These are phyloP conservation scores for Centroberyx gerrardi DNA, from an alignment of 2,797 vertebrate genomes.

Conservation along the genomic window DNA sequence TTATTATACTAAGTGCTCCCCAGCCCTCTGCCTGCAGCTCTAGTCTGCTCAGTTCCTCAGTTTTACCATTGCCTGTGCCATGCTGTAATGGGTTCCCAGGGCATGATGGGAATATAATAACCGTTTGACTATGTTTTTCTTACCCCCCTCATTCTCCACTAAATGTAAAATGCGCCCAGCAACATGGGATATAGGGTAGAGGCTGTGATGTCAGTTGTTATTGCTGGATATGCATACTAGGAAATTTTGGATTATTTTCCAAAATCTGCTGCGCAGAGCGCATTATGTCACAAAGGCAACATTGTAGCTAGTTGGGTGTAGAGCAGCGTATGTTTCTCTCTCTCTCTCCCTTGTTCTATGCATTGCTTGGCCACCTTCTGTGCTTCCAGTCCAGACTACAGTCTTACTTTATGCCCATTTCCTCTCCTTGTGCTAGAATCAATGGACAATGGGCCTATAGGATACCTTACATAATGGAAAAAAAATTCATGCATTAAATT, in stretches of 20 bases:
- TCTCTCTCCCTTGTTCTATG: constrained; percentile 72
- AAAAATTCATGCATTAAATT: constrained; percentile 41
- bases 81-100: constrained; percentile 82
- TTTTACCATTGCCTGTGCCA: constrained; percentile 79
- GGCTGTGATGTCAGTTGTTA: constrained; percentile 89
- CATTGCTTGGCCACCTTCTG: constrained; percentile 75
- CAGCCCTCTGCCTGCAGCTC: constrained; percentile 50
- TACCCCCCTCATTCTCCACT: constrained; percentile 76
- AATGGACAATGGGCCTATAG: constrained; percentile 76
- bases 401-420: constrained; percentile 69
- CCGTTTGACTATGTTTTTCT: constrained; percentile 81
- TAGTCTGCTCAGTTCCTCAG: constrained; percentile 63
- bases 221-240: constrained; percentile 86
- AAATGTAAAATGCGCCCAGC: constrained; percentile 77
- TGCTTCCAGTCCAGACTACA: constrained; percentile 71
- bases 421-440: constrained; percentile 71
- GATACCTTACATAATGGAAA: constrained; percentile 51
- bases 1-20: constrained; percentile 49
- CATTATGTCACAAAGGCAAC: constrained; percentile 89
- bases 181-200: constrained; percentile 83
- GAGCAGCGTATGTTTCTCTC: constrained; percentile 56
- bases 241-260: constrained; percentile 87
- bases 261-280: constrained; percentile 79
- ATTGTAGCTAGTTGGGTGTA: constrained; percentile 82
- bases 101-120: constrained; percentile 86